Evolutionary conservation across 2,113 vertebrate species (phyloP), one percentile per base, ranked within the genome.

Genomic region (Archocentrus centrarchus): DNA sequence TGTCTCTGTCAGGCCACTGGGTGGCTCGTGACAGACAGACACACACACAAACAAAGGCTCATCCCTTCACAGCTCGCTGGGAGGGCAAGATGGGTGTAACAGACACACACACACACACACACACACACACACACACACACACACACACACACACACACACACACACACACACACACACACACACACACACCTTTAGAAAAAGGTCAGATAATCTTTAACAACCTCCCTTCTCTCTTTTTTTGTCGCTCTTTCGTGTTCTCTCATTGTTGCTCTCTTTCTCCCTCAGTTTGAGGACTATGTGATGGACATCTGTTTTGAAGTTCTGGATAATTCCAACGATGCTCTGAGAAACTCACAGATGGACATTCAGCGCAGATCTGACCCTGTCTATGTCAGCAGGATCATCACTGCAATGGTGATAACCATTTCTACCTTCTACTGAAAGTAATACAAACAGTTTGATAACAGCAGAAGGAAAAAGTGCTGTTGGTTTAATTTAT

Each of bases 251-350:
- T 59, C 6, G 1, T 27, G 22, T 35, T 64, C 44, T 22, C 8
- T 80, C 30, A 13, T 11, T 66, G 17, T 15, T 0, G 75, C 6
- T 0, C 20, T 73, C 6, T 77, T 76, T 68, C 30, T 61, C 39
- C 63, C 85, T 62, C 90, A 98, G 97, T 98, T 98, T 92, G 97
- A 98, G 86, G 96, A 97, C 66, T 89, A 94, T 17, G 92, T 97
- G 13, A 88, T 97, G 93, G 96, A 97, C 89, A 96, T 97, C 90
- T 97, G 97, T 83, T 95, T 98, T 90, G 92, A 96, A 85, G 89
- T 98, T 17, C 92, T 98, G 85, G 96, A 97, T 89, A 96, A 97
- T 88, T 97, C 95, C 62, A 94, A 96, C 2, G 85, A 96, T 8
- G 97, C 96, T 53, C 88, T 94, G 85, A 90, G 61, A 1, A 94